Evolutionary conservation across 2,888 invertebrate genomes (phyloP).

Genomic region (Choreutis nemorana): DNA sequence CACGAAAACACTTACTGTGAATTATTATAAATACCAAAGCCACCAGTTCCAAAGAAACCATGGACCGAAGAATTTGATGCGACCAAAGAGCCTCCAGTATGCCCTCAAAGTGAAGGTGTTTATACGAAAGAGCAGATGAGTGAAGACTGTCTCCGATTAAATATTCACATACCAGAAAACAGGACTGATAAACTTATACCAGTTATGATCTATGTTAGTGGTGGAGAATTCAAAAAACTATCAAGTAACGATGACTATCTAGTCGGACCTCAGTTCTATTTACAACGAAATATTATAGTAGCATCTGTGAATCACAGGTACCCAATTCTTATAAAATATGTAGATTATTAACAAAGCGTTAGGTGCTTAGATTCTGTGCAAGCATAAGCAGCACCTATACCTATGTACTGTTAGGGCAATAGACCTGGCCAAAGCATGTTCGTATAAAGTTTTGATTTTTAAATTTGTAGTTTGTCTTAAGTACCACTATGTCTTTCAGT

Average conservation of each 20-base stretch:
- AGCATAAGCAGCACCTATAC: no score
- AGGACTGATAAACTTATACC: constrained; percentile 12
- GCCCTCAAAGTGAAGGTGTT: constrained; percentile 14
- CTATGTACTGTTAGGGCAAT: no score
- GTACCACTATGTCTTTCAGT: no score
- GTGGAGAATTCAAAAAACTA: constrained; percentile 20
- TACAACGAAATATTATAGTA: constrained; percentile 24
- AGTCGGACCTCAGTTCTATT: constrained; percentile 24
- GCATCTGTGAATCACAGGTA: constrained; percentile 32
- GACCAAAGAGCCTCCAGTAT: constrained; percentile 15
- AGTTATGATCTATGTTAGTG: constrained; percentile 26
- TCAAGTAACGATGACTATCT: constrained; percentile 15
- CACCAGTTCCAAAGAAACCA: constrained; percentile 18
- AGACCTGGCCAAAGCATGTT: no score
- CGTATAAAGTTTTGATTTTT: no score
- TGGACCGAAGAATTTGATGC: constrained; percentile 18
- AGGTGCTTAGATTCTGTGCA: no score
- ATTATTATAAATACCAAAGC: constrained; percentile 10
- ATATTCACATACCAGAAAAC: constrained; percentile 18
- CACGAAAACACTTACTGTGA: neutral
- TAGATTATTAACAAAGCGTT: no score
- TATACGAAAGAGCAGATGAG: constrained; percentile 14
- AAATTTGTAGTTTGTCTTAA: constrained; percentile 3
- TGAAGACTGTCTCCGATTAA: constrained; percentile 21
- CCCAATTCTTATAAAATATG: no score